Evolutionary conservation across 2,113 vertebrate species (phyloP).

Genomic region (Harpagus bidentatus): DNA sequence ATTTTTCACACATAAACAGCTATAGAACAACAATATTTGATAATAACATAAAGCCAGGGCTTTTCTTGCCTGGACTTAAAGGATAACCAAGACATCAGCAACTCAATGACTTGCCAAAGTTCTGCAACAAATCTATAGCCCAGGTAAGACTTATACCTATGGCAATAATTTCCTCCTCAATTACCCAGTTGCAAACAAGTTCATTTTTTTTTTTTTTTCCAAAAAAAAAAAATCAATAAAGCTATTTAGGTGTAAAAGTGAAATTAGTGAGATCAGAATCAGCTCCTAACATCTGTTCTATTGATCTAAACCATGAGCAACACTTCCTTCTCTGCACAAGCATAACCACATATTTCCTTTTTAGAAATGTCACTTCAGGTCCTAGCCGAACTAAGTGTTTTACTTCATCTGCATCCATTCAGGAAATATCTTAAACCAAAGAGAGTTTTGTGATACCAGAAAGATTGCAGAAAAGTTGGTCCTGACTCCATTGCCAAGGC

Average conservation of each 20-base stretch:
- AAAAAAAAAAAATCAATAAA: background rate
- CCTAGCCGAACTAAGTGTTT: background rate
- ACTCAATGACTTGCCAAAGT: background rate
- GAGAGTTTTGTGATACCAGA: background rate
- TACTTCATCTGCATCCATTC: background rate
- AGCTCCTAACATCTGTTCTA: background rate
- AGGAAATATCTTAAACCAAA: background rate
- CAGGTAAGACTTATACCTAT: background rate
- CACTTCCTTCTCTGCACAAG: background rate
- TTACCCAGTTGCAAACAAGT: background rate
- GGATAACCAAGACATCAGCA: background rate
- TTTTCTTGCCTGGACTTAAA: background rate
- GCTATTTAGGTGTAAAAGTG: background rate
- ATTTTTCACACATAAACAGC: background rate
- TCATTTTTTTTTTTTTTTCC: too few species aligned
- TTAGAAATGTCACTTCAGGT: background rate
- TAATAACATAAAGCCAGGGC: background rate
- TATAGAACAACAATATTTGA: background rate
- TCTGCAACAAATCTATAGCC: background rate
- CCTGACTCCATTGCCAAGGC: background rate
- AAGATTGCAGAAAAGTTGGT: background rate
- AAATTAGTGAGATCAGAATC: background rate
- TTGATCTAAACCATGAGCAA: background rate
- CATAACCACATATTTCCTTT: background rate
- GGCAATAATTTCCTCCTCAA: background rate